Conservation (phyloP, 2,888 invertebrate genomes). For the Cacoxenus indagator region DNA sequence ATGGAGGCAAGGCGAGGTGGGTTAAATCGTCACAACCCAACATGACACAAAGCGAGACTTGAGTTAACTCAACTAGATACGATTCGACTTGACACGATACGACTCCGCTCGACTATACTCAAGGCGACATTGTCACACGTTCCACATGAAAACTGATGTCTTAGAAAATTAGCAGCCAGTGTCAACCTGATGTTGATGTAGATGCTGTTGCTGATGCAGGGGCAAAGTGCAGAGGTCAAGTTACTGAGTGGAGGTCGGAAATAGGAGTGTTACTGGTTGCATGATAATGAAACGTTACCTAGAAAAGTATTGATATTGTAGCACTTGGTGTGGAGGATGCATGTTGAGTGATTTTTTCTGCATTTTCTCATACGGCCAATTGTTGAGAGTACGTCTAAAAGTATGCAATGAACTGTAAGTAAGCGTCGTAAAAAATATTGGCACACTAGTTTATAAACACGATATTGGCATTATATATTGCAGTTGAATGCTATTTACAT, state of each 20-base stretch:
- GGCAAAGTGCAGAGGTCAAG: not conserved
- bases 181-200: slow-evolving; percentile 19
- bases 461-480: too few species aligned
- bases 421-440: too few species aligned
- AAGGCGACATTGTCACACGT: slow-evolving; percentile 60
- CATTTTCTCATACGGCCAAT: not conserved
- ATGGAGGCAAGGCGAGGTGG: not conserved
- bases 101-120: not conserved
- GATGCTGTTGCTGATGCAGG: not conserved
- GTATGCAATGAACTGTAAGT: slow-evolving; percentile 19
- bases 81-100: not conserved
- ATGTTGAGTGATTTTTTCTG: not conserved
- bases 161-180: slow-evolving; percentile 63
- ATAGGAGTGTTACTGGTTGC: not conserved
- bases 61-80: too few species aligned
- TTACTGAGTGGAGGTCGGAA: not conserved
- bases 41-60: too few species aligned
- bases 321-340: not conserved
- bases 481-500: not conserved
- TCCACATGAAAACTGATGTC: slow-evolving; percentile 55
- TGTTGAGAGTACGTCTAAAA: slow-evolving; percentile 11
- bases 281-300: slow-evolving; percentile 1
- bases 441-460: too few species aligned
- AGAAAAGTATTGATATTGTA: not conserved
- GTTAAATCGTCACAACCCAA: too few species aligned